Conservation (phyloP, 1,140 invertebrate species). For the Ceratosolen fusciceps region DNA sequence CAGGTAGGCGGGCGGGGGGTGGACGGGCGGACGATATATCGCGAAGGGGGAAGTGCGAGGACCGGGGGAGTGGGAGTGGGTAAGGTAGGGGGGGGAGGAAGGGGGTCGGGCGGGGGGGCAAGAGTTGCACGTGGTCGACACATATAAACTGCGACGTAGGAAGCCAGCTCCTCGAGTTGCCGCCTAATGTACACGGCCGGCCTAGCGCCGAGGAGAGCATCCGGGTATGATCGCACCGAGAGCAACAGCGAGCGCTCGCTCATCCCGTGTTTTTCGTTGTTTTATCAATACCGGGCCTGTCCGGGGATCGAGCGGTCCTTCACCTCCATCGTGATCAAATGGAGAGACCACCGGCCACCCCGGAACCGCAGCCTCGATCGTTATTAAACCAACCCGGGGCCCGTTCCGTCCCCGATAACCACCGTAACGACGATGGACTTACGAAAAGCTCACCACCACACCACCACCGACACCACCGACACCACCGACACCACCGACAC, state of each 20-base stretch:
- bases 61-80: neutral
- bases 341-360: no score
- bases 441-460: no score
- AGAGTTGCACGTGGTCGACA: constrained; percentile 45
- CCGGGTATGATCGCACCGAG: constrained; percentile 9
- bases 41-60: no score
- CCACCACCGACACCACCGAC: neutral
- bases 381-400: neutral
- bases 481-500: neutral
- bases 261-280: neutral
- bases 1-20: no score
- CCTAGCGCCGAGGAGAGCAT: constrained; percentile 15
- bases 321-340: neutral
- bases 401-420: neutral
- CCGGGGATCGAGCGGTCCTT: neutral
- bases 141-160: constrained; percentile 11
- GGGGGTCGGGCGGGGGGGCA: neutral
- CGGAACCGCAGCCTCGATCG: no score
- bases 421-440: neutral
- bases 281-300: constrained; percentile 4
- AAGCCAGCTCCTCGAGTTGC: neutral
- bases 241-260: neutral
- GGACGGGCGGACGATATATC: no score
- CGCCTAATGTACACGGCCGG: neutral
- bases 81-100: neutral